Evolutionary conservation across 2,888 invertebrate species (phyloP).

Genomic region (Tipula confusa): DNA sequence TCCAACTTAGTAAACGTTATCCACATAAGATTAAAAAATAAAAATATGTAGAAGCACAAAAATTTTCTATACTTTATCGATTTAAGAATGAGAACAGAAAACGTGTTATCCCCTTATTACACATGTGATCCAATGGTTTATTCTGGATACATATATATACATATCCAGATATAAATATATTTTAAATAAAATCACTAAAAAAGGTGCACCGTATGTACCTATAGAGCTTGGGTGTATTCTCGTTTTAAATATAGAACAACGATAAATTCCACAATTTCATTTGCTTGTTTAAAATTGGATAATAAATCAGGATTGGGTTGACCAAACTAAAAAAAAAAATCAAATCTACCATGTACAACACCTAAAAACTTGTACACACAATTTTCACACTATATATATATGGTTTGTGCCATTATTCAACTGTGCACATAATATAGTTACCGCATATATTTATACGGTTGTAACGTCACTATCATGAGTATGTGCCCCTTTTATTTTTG

Average conservation of each 20-base stretch:
- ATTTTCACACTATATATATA: neutral
- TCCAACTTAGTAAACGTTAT: neutral
- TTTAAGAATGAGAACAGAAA: neutral
- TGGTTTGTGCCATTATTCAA: neutral
- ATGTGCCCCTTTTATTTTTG: neutral
- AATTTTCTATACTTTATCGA: neutral
- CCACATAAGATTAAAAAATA: neutral
- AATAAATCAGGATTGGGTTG: slow-evolving; percentile 6
- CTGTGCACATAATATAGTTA: neutral
- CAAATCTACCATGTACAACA: neutral
- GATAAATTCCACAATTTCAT: neutral
- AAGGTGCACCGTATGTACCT: neutral
- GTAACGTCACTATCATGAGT: neutral
- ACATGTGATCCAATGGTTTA: neutral
- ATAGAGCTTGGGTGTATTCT: neutral
- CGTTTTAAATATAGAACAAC: neutral
- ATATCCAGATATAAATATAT: too few relatives aligned
- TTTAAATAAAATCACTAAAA: neutral
- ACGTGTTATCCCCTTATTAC: neutral
- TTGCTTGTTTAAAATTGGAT: neutral
- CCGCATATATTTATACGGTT: neutral
- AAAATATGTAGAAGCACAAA: neutral
- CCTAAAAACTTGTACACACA: neutral
- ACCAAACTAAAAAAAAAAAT: neutral
- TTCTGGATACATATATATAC: too few relatives aligned